Base-by-base conservation (phyloP, 2,797 vertebrate genomes). In the Yasuhikotakia modesta region DNA sequence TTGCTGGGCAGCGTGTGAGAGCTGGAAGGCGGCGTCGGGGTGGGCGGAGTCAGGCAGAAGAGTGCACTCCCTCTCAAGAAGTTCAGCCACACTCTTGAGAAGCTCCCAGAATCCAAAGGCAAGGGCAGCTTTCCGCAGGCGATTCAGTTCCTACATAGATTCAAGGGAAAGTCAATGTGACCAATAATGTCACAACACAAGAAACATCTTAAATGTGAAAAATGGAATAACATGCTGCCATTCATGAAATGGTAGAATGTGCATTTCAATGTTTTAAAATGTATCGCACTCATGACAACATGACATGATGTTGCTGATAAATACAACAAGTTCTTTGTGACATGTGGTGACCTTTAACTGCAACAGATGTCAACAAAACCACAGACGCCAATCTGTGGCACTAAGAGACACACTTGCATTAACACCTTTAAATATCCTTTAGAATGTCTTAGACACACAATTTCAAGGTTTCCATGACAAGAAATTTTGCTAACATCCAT, bases 41-140 rank as follows among this genome's bases (percentile, higher is more conserved):
- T 99, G 97, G 0, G 97, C 97, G 0, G 96, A 96, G 90, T 99
- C 97, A 0, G 98, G 97, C 1, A 99, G 91, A 76, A 99, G 85
- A 0, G 97, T 99, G 88, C 98, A 99, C 85, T 99, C 97, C 72
- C 97, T 86, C 83, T 99, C 97, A 77, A 99, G 88, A 89, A 99
- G 95, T 35, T 99, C 98, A 0, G 97, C 95, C 72, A 99, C 95
- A 0, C 96, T 96, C 82, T 97, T 99, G 83, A 99, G 85, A 64
- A 99, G 94, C 85, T 99, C 97, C 94, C 96, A 91, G 87, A 99
- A 99, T 30, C 97, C 97, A 1, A 99, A 98, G 11, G 97, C 96
- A 85, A 99, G 85, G 5, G 98, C 97, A 1, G 98, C 96, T 85
- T 99, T 99, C 0, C 97, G 91, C 52, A 99, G 90, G 30, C 98